These are phyloP conservation scores for Callyntrura sp. DNA, from an alignment of 2,888 invertebrate genomes.

Conservation along the genomic window DNA sequence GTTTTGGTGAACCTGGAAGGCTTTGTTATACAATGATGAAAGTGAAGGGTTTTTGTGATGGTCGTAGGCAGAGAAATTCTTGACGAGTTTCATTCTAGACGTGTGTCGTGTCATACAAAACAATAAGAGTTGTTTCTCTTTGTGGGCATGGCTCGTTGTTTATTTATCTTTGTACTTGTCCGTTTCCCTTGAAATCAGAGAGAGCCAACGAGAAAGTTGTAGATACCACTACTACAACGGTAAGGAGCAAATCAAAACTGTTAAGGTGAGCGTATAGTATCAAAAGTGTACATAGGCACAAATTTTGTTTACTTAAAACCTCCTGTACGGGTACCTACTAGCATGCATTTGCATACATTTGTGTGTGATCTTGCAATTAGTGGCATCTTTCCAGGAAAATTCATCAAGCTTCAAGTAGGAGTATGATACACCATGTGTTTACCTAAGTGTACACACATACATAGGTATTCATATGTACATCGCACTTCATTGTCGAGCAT, in stretches of 20 bases:
- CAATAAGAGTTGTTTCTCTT: constrained; percentile 6
- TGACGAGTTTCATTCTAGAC: neutral
- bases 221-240: neutral
- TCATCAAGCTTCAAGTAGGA: constrained; percentile 18
- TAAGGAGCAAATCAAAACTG: neutral
- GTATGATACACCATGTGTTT: no score
- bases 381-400: neutral
- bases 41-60: constrained; percentile 5
- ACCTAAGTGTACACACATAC: no score
- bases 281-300: no score
- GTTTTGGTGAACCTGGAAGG: neutral
- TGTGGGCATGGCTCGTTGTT: no score
- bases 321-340: neutral
- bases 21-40: neutral
- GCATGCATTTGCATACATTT: constrained; percentile 9
- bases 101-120: neutral
- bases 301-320: no score
- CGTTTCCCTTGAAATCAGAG: no score
- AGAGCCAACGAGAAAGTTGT: no score
- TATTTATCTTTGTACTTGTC: neutral
- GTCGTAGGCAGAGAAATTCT: constrained; percentile 15
- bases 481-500: no score
- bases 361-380: constrained; percentile 48
- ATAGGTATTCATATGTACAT: no score
- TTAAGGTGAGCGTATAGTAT: no score